A percentile compares a stretch with the other conserved stretches of the same genome.
Evolutionary conservation across 2,888 invertebrate genomes (phyloP).

Genomic region (Athalia circularis): DNA sequence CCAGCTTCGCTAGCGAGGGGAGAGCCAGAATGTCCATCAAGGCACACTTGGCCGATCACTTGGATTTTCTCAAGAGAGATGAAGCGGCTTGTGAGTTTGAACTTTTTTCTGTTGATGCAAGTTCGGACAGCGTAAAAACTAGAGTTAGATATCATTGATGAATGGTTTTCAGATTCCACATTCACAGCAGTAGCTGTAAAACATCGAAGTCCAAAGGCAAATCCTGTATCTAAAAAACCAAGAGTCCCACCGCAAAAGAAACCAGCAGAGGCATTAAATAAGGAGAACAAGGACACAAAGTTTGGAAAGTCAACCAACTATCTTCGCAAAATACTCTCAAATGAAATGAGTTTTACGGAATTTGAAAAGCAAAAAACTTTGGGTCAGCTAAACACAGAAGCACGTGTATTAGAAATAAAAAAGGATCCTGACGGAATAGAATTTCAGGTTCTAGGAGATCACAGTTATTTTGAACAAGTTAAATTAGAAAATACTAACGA

Average conservation of each 20-base stretch:
- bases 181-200: slow-evolving; percentile 63
- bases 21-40: slow-evolving; percentile 75
- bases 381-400: slow-evolving; percentile 48
- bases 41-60: slow-evolving; percentile 75
- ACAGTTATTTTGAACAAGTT: slow-evolving; percentile 68
- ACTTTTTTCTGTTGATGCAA: too few relatives aligned
- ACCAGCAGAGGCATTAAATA: slow-evolving; percentile 66
- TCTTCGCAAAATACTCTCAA: slow-evolving; percentile 66
- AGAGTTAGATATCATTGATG: not conserved
- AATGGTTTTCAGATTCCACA: slow-evolving; percentile 57
- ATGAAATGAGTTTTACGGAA: slow-evolving; percentile 64
- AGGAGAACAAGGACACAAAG: slow-evolving; percentile 68
- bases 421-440: slow-evolving; percentile 50
- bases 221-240: slow-evolving; percentile 60
- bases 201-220: slow-evolving; percentile 61
- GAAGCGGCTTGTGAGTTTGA: slow-evolving; percentile 64
- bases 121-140: not conserved
- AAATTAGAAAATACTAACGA: slow-evolving; percentile 52
- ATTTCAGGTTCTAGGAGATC: slow-evolving; percentile 66
- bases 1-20: slow-evolving; percentile 77
- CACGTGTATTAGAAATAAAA: slow-evolving; percentile 38
- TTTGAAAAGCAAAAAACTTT: slow-evolving; percentile 61
- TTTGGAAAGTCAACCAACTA: slow-evolving; percentile 66
- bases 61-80: slow-evolving; percentile 67
- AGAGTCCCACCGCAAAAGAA: slow-evolving; percentile 63